Conservation (phyloP, 2,888 invertebrate genomes). For the Harmothoe impar region DNA sequence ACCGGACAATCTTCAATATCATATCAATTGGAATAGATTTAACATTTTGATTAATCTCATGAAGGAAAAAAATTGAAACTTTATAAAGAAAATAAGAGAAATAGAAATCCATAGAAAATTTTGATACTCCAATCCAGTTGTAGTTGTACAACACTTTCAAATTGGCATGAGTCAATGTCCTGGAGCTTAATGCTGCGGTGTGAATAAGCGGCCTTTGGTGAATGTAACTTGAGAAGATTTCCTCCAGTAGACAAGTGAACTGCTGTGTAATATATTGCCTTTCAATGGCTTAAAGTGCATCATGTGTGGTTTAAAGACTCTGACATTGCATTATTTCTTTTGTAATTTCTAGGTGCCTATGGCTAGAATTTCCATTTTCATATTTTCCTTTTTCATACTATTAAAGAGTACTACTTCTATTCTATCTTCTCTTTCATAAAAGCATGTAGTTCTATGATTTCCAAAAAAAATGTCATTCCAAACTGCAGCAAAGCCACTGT, state of each 20-base stretch:
- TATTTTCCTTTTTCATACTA: slow-evolving; percentile 26
- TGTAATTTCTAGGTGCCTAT: too few species aligned
- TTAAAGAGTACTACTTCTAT: too few species aligned
- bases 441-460: too few species aligned
- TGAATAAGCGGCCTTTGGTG: neutral
- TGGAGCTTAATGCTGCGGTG: neutral
- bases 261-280: neutral
- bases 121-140: neutral
- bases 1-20: neutral
- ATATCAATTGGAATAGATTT: neutral
- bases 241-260: neutral
- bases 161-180: neutral
- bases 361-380: neutral
- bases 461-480: too few species aligned
- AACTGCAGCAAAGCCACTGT: too few species aligned
- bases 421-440: too few species aligned
- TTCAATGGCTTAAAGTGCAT: neutral
- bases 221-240: neutral
- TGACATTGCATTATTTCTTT: too few species aligned
- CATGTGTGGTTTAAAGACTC: neutral
- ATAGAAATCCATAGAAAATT: neutral
- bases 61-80: too few species aligned
- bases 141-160: neutral
- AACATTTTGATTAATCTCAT: too few species aligned
- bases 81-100: neutral